Base-by-base conservation (phyloP, 2,888 invertebrate genomes). In the Cacoxenus indagator region DNA sequence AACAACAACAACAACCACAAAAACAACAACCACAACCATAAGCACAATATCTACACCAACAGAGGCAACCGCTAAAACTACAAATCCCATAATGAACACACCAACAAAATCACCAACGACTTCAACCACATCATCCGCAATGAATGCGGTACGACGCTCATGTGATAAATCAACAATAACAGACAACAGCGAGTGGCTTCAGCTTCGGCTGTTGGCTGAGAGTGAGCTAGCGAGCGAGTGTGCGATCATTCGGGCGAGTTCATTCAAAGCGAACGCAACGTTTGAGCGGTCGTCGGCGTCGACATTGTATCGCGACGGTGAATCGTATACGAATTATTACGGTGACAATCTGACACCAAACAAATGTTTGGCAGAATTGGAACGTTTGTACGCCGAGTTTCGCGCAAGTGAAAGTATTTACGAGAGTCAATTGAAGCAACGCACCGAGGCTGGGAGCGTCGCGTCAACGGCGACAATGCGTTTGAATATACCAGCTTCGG, bases 351-450 rank as follows among this genome's bases (percentile, higher is more conserved):
- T 86, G 76, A 83, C 78, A 66, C 85, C 85, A 73, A 85, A 85
- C 78, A 85, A 85, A 85, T 85, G 85, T 79, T 77, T 86, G 76
- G 86, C 85, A 72, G 85, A 85, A 79, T 79, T 85, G 76, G 85
- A 85, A 77, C 85, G 85, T 72, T 75, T 85, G 69, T 84, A 86
- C 78, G 86, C 85, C 73, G 86, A 85, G 78, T 85, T 85, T 82
- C 84, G 81, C 75, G 85, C 84, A 73, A 86, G 85, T 86, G 85
- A 85, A 85, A 85, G 83, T 83, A 70, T 81, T 62, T 74, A 83
- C 57, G 84, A 82, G 75, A 78, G 75, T 66, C 73, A 74, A 48
- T 65, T 71, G 48, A 54, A 29, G 22, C 68, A 43, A 17, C 31
- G 62, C 77, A 67, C 48, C 65, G 67, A 19, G n/a, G 37, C 43